A percentile compares a stretch with the other conserved stretches of the same genome.
These are phyloP conservation scores for Ditula angustiorana DNA, from an alignment of 2,888 invertebrate genomes.

Conservation along the genomic window DNA sequence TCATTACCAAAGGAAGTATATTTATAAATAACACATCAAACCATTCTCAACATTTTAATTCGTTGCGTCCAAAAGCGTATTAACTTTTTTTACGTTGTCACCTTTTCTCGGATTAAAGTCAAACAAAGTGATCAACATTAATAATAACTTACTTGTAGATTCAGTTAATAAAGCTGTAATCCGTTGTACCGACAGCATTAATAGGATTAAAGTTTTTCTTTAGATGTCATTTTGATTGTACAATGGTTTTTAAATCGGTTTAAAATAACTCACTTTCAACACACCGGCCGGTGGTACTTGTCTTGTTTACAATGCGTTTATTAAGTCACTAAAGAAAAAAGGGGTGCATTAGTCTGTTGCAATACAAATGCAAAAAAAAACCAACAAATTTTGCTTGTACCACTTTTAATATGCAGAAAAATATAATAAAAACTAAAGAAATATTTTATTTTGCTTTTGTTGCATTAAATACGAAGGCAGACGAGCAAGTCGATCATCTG, in stretches of 20 bases:
- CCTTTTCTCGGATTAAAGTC: constrained; percentile 9
- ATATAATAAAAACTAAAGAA: too few relatives aligned
- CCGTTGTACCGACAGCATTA: constrained; percentile 22
- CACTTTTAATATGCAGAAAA: too few relatives aligned
- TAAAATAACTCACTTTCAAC: constrained; percentile 10
- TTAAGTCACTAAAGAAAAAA: too few relatives aligned
- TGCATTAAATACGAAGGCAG: too few relatives aligned
- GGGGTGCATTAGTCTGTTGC: too few relatives aligned
- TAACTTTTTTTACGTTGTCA: constrained; percentile 8
- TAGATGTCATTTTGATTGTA: constrained; percentile 30
- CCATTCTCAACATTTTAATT: not conserved
- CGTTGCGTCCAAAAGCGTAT: not conserved
- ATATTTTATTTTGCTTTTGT: too few relatives aligned
- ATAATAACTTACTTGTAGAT: constrained; percentile 30
- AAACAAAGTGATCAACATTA: constrained; percentile 27
- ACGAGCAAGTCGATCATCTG: too few relatives aligned
- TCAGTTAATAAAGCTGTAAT: constrained; percentile 35
- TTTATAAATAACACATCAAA: not conserved
- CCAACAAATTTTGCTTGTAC: too few relatives aligned
- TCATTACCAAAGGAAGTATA: too few relatives aligned
- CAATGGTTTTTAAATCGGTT: constrained; percentile 25
- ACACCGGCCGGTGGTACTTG: not conserved
- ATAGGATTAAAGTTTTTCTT: constrained; percentile 29
- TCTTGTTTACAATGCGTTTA: not conserved
- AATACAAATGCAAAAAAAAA: too few relatives aligned